Conservation (phyloP, 2,113 vertebrate genomes). For the Tamias sibiricus region DNA sequence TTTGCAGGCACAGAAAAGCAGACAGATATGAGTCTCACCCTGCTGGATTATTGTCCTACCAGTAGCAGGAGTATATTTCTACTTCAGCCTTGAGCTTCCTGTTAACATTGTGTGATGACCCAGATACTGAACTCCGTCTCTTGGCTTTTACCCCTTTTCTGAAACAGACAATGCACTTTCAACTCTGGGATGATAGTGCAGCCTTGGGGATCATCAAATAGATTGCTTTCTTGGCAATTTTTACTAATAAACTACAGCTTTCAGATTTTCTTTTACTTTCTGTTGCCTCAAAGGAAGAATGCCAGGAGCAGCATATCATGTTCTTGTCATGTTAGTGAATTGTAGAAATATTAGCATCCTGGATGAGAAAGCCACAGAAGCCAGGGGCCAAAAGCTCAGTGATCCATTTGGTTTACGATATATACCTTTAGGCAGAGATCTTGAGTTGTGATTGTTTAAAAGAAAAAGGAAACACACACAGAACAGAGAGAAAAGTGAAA, state of each 20-base stretch:
- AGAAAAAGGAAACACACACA: not conserved
- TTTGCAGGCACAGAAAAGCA: constrained; percentile 61
- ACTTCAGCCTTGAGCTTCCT: constrained; percentile 20
- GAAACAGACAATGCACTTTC: not conserved
- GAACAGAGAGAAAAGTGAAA: not conserved
- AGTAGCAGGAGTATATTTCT: not conserved
- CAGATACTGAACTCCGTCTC: constrained; percentile 28
- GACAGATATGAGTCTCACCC: constrained; percentile 7
- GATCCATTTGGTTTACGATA: not conserved
- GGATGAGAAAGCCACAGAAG: not conserved
- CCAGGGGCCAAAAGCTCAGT: not conserved
- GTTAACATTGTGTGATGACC: not conserved
- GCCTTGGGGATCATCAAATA: not conserved
- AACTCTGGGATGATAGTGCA: not conserved
- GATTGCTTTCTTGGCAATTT: constrained; percentile 37
- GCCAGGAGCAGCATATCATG: not conserved
- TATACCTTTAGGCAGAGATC: not conserved
- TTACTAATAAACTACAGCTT: constrained; percentile 40
- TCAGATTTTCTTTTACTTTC: not conserved
- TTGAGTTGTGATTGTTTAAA: not conserved
- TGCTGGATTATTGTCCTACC: not conserved
- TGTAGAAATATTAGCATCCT: constrained; percentile 39
- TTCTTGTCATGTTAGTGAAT: constrained; percentile 53
- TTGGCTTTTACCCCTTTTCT: constrained; percentile 27
- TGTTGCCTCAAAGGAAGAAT: not conserved